phyloP scores from a whole-genome alignment of 2,888 invertebrate species.

The Geotrupes spiniger region DNA sequence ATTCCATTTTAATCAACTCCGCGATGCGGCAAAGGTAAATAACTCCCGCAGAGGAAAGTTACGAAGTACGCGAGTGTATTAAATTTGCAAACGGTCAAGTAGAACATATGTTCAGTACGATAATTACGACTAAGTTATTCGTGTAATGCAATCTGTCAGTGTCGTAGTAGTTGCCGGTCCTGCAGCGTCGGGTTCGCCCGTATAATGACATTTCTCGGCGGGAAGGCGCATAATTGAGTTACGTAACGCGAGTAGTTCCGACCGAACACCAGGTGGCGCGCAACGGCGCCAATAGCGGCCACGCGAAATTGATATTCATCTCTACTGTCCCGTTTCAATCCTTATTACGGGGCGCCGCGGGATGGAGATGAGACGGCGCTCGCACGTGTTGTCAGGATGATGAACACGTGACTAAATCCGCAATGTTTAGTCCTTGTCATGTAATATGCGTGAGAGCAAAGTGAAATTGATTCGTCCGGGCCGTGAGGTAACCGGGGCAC shows the following conservation, averaged over 20 bases:
- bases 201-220: slow-evolving; percentile 47
- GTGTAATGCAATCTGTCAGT: slow-evolving; percentile 34
- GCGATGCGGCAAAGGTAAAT: too few relatives aligned
- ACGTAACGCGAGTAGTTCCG: slow-evolving; percentile 44
- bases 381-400: slow-evolving; percentile 12
- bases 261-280: slow-evolving; percentile 45
- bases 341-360: slow-evolving; percentile 26
- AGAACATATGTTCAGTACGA: slow-evolving; percentile 19
- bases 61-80: neutral
- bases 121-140: slow-evolving; percentile 27
- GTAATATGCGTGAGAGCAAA: slow-evolving; percentile 11
- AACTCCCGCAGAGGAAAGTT: too few relatives aligned
- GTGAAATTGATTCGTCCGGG: slow-evolving; percentile 14
- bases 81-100: slow-evolving; percentile 12
- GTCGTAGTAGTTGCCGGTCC: slow-evolving; percentile 24
- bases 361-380: slow-evolving; percentile 12
- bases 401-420: slow-evolving; percentile 17
- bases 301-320: slow-evolving; percentile 36
- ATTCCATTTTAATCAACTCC: too few relatives aligned
- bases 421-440: slow-evolving; percentile 18
- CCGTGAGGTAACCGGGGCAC: neutral
- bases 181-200: slow-evolving; percentile 24
- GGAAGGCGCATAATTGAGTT: slow-evolving; percentile 46
- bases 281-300: slow-evolving; percentile 37
- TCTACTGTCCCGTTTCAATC: slow-evolving; percentile 34